Conservation (phyloP, 2,888 invertebrate species). For the Ophion slaviceki region DNA sequence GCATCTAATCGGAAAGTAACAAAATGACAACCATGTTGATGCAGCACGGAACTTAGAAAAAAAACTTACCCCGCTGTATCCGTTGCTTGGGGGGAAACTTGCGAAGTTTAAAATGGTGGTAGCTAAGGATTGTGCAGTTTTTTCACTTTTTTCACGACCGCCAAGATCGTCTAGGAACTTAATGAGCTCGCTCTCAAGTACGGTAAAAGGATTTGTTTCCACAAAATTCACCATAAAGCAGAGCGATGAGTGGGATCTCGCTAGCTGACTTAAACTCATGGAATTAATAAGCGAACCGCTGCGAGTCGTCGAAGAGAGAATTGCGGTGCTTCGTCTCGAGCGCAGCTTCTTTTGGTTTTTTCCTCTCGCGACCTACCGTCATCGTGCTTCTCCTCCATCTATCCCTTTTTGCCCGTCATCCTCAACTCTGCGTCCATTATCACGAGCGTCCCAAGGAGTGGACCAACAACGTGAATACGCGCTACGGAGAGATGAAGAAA, state of each 20-base stretch:
- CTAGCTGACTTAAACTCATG: constrained; percentile 8
- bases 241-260: not conserved
- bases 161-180: too few relatives aligned
- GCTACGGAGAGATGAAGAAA: not conserved
- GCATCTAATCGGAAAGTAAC: too few relatives aligned
- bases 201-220: too few relatives aligned
- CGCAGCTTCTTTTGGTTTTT: constrained; percentile 3
- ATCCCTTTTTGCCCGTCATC: constrained; percentile 6
- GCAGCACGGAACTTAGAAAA: too few relatives aligned
- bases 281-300: constrained; percentile 31
- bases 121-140: too few relatives aligned
- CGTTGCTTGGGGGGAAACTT: too few relatives aligned
- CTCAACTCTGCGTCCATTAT: constrained; percentile 9
- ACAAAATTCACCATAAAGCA: not conserved
- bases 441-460: constrained; percentile 11
- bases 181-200: too few relatives aligned
- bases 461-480: constrained; percentile 29
- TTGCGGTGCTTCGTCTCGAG: constrained; percentile 12
- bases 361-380: not conserved
- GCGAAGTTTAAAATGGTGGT: too few relatives aligned
- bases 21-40: too few relatives aligned
- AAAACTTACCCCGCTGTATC: too few relatives aligned
- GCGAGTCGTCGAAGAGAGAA: constrained; percentile 15
- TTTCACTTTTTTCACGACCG: too few relatives aligned
- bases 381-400: constrained; percentile 7